Evolutionary conservation across 2,113 vertebrate species (phyloP).

Genomic region (Tyrannus savana): DNA sequence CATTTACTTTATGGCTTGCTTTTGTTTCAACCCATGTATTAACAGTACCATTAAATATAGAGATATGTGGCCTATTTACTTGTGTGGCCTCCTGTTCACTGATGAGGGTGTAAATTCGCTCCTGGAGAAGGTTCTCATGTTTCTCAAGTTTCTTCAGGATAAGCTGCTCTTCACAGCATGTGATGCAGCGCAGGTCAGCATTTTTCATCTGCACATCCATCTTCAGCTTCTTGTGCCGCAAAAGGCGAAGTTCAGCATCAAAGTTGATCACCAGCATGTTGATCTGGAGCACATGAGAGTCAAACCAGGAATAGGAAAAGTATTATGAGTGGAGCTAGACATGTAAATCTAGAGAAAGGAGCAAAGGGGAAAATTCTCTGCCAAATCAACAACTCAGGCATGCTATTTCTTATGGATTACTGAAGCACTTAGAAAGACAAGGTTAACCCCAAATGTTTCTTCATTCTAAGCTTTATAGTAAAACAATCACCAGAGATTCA

Average conservation of each 20-base stretch:
- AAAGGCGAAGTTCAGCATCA: constrained; percentile 82
- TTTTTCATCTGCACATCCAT: constrained; percentile 85
- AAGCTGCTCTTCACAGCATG: constrained; percentile 85
- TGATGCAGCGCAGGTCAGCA: constrained; percentile 82
- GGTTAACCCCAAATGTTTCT: not conserved
- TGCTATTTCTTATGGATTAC: not conserved
- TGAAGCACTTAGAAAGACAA: not conserved
- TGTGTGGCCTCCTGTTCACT: constrained; percentile 74
- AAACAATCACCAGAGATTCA: not conserved
- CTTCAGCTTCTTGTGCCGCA: constrained; percentile 82
- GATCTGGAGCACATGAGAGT: constrained; percentile 73
- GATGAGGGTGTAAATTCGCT: constrained; percentile 67
- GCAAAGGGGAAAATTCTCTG: not conserved
- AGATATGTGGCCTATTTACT: not conserved
- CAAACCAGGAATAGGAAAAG: not conserved
- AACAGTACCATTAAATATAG: not conserved
- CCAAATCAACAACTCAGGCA: not conserved
- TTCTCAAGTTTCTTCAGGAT: constrained; percentile 85
- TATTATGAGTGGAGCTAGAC: not conserved
- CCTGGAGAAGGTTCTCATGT: constrained; percentile 82
- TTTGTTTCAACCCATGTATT: not conserved
- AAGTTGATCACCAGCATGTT: constrained; percentile 75
- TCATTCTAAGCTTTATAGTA: not conserved
- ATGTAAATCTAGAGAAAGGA: not conserved
- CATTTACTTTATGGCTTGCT: not conserved